These are phyloP conservation scores for Poecilia gillii DNA, from an alignment of 2,797 vertebrate genomes.

Conservation along the genomic window DNA sequence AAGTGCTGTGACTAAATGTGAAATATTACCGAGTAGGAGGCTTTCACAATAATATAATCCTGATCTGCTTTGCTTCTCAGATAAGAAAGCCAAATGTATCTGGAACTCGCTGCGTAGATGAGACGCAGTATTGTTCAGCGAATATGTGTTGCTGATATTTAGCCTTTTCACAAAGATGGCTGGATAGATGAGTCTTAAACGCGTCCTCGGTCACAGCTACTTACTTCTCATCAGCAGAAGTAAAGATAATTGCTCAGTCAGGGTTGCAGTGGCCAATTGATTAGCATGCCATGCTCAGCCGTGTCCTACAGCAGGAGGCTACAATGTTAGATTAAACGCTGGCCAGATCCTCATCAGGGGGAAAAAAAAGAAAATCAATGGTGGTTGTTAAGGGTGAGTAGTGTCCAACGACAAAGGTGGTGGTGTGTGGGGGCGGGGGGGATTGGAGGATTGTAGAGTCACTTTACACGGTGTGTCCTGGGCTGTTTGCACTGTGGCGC, in stretches of 20 bases:
- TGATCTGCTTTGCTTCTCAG: constrained; percentile 85
- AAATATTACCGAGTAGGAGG: constrained; percentile 85
- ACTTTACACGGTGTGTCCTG: constrained; percentile 83
- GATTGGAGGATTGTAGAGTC: constrained; percentile 78
- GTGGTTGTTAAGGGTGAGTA: constrained; percentile 83
- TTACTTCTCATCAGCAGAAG: constrained; percentile 49
- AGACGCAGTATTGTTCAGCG: background rate
- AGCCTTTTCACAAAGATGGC: background rate
- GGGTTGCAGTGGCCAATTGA: constrained; percentile 85
- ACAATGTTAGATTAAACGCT: constrained; percentile 97
- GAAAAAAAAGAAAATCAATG: constrained; percentile 89
- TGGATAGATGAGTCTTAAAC: constrained; percentile 16
- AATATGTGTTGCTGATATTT: constrained; percentile 7
- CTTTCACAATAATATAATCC: constrained; percentile 88
- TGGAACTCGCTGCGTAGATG: constrained; percentile 13
- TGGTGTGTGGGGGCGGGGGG: constrained; percentile 17
- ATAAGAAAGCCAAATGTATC: constrained; percentile 81
- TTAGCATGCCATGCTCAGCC: constrained; percentile 91
- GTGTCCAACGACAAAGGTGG: constrained; percentile 41
- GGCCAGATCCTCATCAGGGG: constrained; percentile 91
- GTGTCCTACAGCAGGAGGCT: constrained; percentile 91
- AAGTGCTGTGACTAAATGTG: constrained; percentile 92
- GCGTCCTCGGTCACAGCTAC: constrained; percentile 23
- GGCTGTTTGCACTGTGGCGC: constrained; percentile 75
- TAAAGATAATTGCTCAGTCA: constrained; percentile 80